A percentile compares a stretch with the other conserved stretches of the same genome.
phyloP scores from a whole-genome alignment of 2,113 vertebrate species.

The Coturnix japonica region DNA sequence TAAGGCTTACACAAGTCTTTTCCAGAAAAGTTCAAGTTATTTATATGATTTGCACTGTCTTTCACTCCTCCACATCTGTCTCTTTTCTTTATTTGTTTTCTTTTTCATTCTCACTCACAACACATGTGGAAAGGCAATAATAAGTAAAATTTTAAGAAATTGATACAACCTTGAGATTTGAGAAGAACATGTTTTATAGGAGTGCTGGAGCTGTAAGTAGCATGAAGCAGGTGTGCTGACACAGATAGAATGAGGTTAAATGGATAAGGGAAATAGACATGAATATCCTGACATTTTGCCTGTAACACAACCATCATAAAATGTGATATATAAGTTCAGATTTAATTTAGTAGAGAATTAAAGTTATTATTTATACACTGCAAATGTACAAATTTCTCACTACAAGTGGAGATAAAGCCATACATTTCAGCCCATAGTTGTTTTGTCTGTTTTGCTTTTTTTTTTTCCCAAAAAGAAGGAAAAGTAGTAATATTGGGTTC shows the following conservation, averaged over 20 bases:
- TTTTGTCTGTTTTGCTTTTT: not conserved
- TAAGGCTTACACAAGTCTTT: not conserved
- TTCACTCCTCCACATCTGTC: not conserved
- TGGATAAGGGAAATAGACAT: not conserved
- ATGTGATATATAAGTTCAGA: not conserved
- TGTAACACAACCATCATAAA: not conserved
- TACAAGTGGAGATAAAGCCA: not conserved
- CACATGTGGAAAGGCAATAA: not conserved
- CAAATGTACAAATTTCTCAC: not conserved
- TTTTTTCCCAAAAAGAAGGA: not conserved
- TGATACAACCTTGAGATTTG: not conserved
- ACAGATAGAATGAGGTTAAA: fast-evolving
- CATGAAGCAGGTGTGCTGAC: not conserved
- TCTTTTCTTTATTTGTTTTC: not conserved
- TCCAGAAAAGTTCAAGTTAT: not conserved
- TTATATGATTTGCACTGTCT: not conserved
- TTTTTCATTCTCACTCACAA: not conserved
- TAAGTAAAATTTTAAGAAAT: not conserved
- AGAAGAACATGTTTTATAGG: not conserved
- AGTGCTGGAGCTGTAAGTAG: not conserved
- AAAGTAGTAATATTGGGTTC: not conserved
- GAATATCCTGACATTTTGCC: not conserved
- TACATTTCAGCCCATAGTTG: not conserved
- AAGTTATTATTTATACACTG: not conserved
- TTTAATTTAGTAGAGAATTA: not conserved